A percentile compares a stretch with the other conserved stretches of the same genome.
These are phyloP conservation scores for Okapia johnstoni DNA, from an alignment of 2,113 vertebrate genomes.

Conservation along the genomic window DNA sequence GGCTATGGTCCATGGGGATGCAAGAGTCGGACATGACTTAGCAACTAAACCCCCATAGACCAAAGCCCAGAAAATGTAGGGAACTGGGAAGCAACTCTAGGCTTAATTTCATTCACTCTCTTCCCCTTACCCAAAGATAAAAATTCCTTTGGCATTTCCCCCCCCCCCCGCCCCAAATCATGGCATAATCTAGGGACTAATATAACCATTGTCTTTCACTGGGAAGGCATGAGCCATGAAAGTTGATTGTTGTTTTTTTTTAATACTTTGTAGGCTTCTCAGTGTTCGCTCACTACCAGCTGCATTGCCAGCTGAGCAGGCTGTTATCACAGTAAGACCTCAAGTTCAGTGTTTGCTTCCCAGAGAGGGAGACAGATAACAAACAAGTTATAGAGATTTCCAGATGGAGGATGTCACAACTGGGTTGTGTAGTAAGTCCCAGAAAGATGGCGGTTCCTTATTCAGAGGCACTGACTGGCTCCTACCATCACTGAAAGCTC, in stretches of 20 bases:
- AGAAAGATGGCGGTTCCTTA: background rate
- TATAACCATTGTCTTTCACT: conserved; percentile 40
- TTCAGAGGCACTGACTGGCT: background rate
- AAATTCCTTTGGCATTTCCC: background rate
- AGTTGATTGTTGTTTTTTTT: background rate
- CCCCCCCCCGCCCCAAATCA: background rate
- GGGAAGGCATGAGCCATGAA: background rate
- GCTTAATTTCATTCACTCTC: conserved; percentile 19
- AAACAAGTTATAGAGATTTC: background rate
- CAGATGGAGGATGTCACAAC: background rate
- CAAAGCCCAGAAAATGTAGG: background rate
- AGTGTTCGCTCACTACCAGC: background rate
- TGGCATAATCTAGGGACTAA: background rate
- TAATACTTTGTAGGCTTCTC: conserved; percentile 21
- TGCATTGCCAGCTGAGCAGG: conserved; percentile 15
- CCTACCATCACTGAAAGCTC: background rate
- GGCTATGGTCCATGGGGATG: background rate
- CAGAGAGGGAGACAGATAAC: background rate
- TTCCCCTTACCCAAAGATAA: background rate
- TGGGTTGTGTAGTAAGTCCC: background rate
- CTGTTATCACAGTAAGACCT: conserved; percentile 1
- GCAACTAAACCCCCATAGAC: background rate
- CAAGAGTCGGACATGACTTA: background rate
- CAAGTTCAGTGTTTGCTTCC: conserved; percentile 15
- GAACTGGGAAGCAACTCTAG: background rate